phyloP scores from a whole-genome alignment of 2,797 vertebrate genomes.

The Eleutherodactylus coqui region DNA sequence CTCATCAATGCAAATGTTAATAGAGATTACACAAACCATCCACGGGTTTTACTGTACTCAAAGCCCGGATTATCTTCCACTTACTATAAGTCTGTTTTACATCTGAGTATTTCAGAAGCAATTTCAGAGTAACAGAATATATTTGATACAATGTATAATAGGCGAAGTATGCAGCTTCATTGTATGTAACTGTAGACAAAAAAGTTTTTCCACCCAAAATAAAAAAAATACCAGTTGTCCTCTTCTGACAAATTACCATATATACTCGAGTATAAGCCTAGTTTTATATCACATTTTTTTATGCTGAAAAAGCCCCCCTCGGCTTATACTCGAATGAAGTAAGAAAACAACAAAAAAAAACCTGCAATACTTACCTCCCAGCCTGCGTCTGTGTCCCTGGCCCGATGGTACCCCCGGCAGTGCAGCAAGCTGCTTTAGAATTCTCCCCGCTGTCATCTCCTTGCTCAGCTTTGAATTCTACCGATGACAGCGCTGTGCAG shows the following conservation, averaged over 20 bases:
- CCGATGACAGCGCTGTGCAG: too few species aligned
- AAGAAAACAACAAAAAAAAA: too few species aligned
- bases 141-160: background rate
- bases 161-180: background rate
- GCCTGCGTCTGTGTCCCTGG: too few species aligned
- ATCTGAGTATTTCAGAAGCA: background rate
- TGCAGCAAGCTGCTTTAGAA: too few species aligned
- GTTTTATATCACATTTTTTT: too few species aligned
- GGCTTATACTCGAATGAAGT: too few species aligned
- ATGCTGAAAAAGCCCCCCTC: too few species aligned
- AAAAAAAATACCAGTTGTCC: background rate
- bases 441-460: too few species aligned
- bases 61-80: conserved; percentile 8
- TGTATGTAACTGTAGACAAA: background rate
- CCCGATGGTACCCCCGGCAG: too few species aligned
- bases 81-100: background rate
- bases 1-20: conserved; percentile 3
- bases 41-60: background rate
- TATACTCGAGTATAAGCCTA: too few species aligned
- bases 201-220: background rate
- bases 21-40: background rate
- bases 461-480: too few species aligned
- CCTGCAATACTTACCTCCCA: too few species aligned
- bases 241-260: background rate
- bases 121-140: background rate